These are phyloP conservation scores for silkworm (Bombyx mori) DNA, from an alignment of 1,140 invertebrate species.

Conservation along the genomic window DNA sequence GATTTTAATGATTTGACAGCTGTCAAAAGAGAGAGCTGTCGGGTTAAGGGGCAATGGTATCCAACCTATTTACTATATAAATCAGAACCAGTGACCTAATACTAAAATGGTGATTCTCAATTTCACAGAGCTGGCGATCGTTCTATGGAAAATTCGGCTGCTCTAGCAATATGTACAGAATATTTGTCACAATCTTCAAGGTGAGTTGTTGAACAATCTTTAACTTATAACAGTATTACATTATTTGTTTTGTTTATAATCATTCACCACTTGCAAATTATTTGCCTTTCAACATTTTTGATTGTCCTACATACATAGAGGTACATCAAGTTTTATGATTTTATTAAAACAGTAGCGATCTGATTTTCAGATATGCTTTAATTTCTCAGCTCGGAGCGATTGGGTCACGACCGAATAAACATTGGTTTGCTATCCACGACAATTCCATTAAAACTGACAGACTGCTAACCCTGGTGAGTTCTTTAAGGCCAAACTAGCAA, in stretches of 20 bases:
- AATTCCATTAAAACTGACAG: constrained; percentile 85
- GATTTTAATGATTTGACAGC: too few species aligned
- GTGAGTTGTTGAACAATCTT: constrained; percentile 17
- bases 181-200: constrained; percentile 48
- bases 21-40: too few species aligned
- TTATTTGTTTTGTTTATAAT: too few species aligned
- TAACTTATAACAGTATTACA: not conserved
- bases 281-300: too few species aligned
- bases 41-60: too few species aligned
- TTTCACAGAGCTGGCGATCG: constrained; percentile 26
- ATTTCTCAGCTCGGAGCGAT: constrained; percentile 84
- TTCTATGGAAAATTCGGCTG: constrained; percentile 53
- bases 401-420: constrained; percentile 86
- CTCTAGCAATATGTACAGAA: constrained; percentile 50
- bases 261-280: too few species aligned
- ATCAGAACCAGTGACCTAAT: too few species aligned
- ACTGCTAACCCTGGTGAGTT: constrained; percentile 80
- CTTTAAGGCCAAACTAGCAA: not conserved
- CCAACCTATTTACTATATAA: too few species aligned
- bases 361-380: constrained; percentile 76
- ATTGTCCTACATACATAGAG: too few species aligned
- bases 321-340: too few species aligned
- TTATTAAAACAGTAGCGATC: too few species aligned
- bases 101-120: not conserved
- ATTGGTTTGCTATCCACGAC: constrained; percentile 92